Conservation (phyloP, 2,888 invertebrate species). For the Aplocera efformata region DNA sequence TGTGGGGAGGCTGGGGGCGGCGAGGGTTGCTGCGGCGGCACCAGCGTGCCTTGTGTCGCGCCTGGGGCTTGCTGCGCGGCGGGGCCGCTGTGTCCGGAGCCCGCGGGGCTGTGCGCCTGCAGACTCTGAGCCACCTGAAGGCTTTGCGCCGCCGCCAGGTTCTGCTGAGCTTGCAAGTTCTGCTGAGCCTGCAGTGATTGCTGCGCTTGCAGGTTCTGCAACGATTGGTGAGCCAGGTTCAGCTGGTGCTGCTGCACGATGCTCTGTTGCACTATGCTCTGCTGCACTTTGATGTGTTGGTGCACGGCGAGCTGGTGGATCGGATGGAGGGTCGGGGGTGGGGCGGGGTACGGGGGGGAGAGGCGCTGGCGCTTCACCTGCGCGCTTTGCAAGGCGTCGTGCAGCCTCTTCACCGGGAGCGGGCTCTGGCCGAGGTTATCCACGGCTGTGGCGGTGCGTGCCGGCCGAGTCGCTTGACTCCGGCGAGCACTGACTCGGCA, state of each 20-base stretch:
- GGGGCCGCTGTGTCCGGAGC: slow-evolving; percentile 56
- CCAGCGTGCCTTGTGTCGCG: slow-evolving; percentile 66
- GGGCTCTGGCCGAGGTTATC: slow-evolving; percentile 80
- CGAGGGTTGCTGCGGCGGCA: slow-evolving; percentile 71
- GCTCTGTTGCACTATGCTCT: slow-evolving; percentile 73
- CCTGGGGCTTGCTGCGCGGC: slow-evolving; percentile 63
- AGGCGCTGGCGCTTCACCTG: slow-evolving; percentile 83
- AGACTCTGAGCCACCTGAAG: slow-evolving; percentile 56
- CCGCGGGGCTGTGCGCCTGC: slow-evolving; percentile 51
- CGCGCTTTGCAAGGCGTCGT: slow-evolving; percentile 81
- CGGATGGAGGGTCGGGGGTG: slow-evolving; percentile 65
- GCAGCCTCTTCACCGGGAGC: slow-evolving; percentile 81
- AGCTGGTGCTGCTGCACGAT: slow-evolving; percentile 74
- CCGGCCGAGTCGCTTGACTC: slow-evolving; percentile 78
- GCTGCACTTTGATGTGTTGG: slow-evolving; percentile 75
- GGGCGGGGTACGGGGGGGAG: slow-evolving; percentile 80
- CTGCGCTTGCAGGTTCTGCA: slow-evolving; percentile 65
- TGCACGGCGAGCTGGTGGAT: slow-evolving; percentile 73
- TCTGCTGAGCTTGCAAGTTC: slow-evolving; percentile 34
- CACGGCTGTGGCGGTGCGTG: slow-evolving; percentile 79
- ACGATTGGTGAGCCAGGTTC: slow-evolving; percentile 72
- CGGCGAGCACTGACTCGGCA: slow-evolving; percentile 75
- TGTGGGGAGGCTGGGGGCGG: slow-evolving; percentile 66
- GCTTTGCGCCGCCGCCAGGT: slow-evolving; percentile 36
- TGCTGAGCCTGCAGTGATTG: slow-evolving; percentile 54